Conservation (phyloP, 2,113 vertebrate species). For the Anoura caudifer region DNA sequence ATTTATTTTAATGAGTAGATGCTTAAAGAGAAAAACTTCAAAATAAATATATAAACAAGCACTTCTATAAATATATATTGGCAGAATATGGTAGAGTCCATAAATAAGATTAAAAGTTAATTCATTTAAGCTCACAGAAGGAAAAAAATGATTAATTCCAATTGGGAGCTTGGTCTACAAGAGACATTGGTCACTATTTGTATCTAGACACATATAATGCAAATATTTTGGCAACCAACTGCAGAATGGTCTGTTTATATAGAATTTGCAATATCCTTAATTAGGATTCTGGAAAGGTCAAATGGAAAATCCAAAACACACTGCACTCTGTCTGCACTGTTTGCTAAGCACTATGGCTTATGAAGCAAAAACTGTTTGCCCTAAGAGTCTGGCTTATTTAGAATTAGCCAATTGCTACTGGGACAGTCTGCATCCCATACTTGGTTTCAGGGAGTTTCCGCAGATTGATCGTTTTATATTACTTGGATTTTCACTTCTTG, state of each 20-base stretch:
- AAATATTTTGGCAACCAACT: conserved; percentile 48
- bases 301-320: conserved; percentile 33
- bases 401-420: neutral
- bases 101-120: conserved; percentile 58
- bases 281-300: conserved; percentile 54
- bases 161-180: conserved; percentile 1
- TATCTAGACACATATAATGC: conserved; percentile 12
- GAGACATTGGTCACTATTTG: conserved; percentile 9
- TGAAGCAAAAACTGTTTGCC: neutral
- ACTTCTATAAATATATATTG: conserved; percentile 43
- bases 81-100: neutral
- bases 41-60: neutral
- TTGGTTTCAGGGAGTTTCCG: conserved; percentile 11
- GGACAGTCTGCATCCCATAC: neutral
- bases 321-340: neutral
- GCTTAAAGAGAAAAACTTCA: neutral
- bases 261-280: conserved; percentile 46
- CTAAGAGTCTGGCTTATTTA: neutral
- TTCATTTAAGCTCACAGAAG: conserved; percentile 19
- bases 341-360: neutral
- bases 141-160: conserved; percentile 47
- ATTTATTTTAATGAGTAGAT: conserved; percentile 18
- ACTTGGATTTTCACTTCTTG: conserved; percentile 12
- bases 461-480: neutral
- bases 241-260: neutral